Percentiles rank a stretch among this genome's conserved stretches.
Conservation (phyloP, 2,888 invertebrate species). For the Clunio marinus region DNA sequence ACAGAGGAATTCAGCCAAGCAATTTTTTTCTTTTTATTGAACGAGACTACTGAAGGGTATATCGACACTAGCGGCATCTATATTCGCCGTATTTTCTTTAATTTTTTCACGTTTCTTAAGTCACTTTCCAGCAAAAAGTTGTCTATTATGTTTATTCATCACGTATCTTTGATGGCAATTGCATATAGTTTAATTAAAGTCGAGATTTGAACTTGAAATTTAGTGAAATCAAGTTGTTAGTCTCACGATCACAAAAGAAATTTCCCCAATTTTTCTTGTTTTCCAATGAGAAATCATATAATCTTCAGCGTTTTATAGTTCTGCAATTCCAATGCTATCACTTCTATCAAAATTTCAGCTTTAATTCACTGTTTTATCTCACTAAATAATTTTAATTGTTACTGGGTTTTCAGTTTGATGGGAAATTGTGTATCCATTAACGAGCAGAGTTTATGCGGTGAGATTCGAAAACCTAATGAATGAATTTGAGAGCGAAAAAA, state of each 20-base stretch:
- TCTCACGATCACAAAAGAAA: constrained; percentile 20
- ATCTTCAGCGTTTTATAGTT: not conserved
- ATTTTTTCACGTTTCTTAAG: constrained; percentile 8
- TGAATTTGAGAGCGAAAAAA: too few species aligned
- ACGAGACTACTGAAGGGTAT: constrained; percentile 28
- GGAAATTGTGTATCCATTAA: too few species aligned
- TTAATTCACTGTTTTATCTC: constrained; percentile 18
- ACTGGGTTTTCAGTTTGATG: too few species aligned
- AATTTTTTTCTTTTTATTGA: constrained; percentile 27
- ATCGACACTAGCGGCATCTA: constrained; percentile 17
- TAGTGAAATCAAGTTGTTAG: not conserved
- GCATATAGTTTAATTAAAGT: not conserved
- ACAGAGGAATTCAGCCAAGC: constrained; percentile 23
- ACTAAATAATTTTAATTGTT: not conserved
- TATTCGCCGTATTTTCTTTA: not conserved
- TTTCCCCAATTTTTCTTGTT: constrained; percentile 7
- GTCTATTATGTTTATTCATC: not conserved
- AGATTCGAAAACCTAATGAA: too few species aligned
- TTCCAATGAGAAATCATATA: not conserved
- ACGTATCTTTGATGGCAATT: not conserved
- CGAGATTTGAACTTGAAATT: constrained; percentile 7
- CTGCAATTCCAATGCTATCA: not conserved
- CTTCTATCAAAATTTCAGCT: not conserved
- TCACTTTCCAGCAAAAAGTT: not conserved
- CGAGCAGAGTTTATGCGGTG: too few species aligned